Conservation (phyloP, 2,113 vertebrate species). For the Isichthys henryi region DNA sequence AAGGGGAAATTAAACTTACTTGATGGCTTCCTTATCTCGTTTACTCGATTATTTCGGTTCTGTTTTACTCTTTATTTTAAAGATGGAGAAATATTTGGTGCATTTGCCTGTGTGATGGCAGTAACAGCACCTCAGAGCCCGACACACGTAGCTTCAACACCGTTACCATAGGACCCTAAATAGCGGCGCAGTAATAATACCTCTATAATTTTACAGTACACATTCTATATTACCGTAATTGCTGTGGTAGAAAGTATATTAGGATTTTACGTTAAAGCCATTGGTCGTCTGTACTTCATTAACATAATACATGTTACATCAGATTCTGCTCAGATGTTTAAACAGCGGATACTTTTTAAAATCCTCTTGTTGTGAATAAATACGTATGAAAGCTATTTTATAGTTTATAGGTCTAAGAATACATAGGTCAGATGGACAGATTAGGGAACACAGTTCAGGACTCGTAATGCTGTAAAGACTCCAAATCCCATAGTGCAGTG, state of each 20-base stretch:
- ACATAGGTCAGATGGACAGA: background rate
- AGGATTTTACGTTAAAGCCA: background rate
- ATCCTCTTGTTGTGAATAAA: background rate
- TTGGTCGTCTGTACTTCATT: background rate
- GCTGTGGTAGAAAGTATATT: background rate
- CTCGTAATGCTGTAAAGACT: background rate
- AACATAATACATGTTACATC: background rate
- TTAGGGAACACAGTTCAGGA: background rate
- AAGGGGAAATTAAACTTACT: background rate
- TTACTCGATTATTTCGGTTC: background rate
- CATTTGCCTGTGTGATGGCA: slow-evolving; percentile 75
- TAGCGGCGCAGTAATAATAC: slow-evolving; percentile 37
- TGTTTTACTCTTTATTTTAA: slow-evolving; percentile 24
- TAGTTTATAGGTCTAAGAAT: background rate
- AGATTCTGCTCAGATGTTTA: background rate
- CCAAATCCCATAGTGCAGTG: background rate
- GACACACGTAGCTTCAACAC: slow-evolving; percentile 83
- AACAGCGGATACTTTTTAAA: background rate
- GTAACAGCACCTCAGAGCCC: slow-evolving; percentile 71
- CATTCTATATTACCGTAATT: background rate
- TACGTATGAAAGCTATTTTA: background rate
- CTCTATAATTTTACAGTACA: background rate
- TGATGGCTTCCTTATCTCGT: background rate
- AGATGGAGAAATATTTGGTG: slow-evolving; percentile 37
- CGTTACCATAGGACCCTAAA: slow-evolving; percentile 62